These are phyloP conservation scores for Eretmocerus hayati DNA, from an alignment of 2,888 invertebrate species.

Conservation along the genomic window DNA sequence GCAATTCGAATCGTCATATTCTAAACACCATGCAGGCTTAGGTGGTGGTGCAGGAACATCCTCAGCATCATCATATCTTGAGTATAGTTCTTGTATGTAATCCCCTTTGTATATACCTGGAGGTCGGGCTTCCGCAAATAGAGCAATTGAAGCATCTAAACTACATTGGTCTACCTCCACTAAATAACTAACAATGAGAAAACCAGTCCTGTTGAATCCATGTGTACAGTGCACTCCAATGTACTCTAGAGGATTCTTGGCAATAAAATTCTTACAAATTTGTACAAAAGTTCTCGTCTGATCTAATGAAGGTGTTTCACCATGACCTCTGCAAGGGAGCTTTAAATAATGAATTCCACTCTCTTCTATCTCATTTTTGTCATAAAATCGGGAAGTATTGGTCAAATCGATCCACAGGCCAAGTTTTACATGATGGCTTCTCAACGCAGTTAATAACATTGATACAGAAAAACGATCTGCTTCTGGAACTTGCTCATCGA, in stretches of 20 bases:
- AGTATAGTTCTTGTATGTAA: constrained; percentile 83
- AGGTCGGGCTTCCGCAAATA: constrained; percentile 71
- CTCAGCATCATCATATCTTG: constrained; percentile 68
- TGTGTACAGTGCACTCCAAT: constrained; percentile 90
- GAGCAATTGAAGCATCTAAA: constrained; percentile 73
- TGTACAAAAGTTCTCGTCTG: constrained; percentile 80
- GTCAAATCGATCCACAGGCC: constrained; percentile 97
- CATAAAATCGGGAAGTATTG: constrained; percentile 89
- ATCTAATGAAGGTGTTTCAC: constrained; percentile 81
- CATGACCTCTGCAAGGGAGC: constrained; percentile 84
- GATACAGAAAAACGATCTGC: constrained; percentile 77
- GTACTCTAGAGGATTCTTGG: constrained; percentile 68
- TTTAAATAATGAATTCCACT: constrained; percentile 70
- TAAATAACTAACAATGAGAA: constrained; percentile 85
- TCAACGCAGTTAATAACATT: constrained; percentile 78
- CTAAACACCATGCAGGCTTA: constrained; percentile 84
- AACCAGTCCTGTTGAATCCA: constrained; percentile 97
- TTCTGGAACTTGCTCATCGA: constrained; percentile 77
- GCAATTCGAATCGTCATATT: constrained; percentile 36
- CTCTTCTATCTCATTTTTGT: constrained; percentile 69
- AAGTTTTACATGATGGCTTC: constrained; percentile 72
- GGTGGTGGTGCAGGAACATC: constrained; percentile 62
- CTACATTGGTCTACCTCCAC: constrained; percentile 77
- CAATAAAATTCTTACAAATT: constrained; percentile 70
- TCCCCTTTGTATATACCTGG: constrained; percentile 98